Conservation (phyloP, 2,888 invertebrate genomes). For the Yponomeuta malinellus region DNA sequence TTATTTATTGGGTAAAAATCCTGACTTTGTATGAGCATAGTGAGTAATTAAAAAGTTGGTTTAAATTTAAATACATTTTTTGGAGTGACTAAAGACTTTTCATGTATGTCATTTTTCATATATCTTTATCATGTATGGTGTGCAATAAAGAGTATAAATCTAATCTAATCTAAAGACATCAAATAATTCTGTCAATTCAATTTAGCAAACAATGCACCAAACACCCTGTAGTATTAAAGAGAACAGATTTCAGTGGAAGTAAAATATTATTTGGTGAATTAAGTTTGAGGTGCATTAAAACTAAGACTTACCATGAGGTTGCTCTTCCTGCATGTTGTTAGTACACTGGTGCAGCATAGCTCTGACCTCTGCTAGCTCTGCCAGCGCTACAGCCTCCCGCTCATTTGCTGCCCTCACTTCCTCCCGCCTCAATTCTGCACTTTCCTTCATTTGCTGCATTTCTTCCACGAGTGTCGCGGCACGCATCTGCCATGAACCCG, state of each 20-base stretch:
- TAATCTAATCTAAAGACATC: no score
- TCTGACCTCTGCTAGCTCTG: conserved; percentile 55
- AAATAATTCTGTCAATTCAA: no score
- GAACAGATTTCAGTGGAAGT: conserved; percentile 4
- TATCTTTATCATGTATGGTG: no score
- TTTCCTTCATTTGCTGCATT: conserved; percentile 49
- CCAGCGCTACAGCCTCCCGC: conserved; percentile 51
- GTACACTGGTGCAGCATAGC: conserved; percentile 57
- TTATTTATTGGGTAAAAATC: no score
- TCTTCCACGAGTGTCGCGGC: conserved; percentile 52
- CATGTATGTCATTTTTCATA: no score
- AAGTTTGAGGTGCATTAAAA: not conserved
- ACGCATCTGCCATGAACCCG: conserved; percentile 49
- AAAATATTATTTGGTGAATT: not conserved
- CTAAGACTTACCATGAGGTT: conserved; percentile 51
- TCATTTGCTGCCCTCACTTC: conserved; percentile 52
- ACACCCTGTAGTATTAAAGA: no score
- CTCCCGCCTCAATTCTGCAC: conserved; percentile 51
- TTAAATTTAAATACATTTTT: no score
- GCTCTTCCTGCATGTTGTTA: conserved; percentile 46
- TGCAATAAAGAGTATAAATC: no score
- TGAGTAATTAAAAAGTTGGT: no score
- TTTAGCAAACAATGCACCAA: no score
- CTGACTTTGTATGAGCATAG: no score
- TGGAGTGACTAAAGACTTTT: no score